Evolutionary conservation across 2,888 invertebrate species (phyloP).

Genomic region (Cybosia mesomella): DNA sequence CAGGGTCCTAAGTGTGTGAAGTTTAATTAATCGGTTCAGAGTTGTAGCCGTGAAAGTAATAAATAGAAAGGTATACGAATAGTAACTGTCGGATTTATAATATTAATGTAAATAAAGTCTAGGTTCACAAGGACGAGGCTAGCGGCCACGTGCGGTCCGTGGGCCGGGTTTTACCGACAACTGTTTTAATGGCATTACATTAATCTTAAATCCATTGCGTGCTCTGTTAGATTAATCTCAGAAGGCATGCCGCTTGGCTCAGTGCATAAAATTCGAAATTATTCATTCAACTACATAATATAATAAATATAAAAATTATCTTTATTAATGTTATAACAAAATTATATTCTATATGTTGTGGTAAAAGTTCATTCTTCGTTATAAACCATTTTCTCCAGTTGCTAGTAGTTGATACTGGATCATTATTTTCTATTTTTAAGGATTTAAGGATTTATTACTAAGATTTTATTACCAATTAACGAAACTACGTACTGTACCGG

Average conservation of each 20-base stretch:
- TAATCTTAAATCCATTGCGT: conserved; percentile 8
- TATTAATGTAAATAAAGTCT: not conserved
- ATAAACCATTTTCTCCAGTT: not conserved
- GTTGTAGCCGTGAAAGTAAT: not conserved
- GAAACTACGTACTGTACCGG: too few species aligned
- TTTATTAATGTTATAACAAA: not conserved
- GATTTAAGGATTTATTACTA: too few species aligned
- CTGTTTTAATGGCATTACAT: not conserved
- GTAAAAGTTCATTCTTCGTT: not conserved
- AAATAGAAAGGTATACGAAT: not conserved
- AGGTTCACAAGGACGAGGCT: not conserved
- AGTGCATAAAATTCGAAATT: not conserved
- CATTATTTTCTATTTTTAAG: not conserved
- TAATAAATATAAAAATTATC: not conserved
- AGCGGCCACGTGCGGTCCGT: not conserved
- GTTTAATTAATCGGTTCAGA: not conserved
- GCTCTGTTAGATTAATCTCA: not conserved
- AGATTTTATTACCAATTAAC: too few species aligned
- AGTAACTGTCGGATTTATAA: not conserved
- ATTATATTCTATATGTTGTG: not conserved
- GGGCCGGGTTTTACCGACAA: not conserved
- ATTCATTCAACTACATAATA: not conserved
- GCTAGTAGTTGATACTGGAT: not conserved
- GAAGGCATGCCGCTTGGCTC: not conserved
- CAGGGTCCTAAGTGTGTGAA: not conserved